Evolutionary conservation across 2,797 vertebrate genomes (phyloP).

Genomic region (Alcedo quadribrachys): DNA sequence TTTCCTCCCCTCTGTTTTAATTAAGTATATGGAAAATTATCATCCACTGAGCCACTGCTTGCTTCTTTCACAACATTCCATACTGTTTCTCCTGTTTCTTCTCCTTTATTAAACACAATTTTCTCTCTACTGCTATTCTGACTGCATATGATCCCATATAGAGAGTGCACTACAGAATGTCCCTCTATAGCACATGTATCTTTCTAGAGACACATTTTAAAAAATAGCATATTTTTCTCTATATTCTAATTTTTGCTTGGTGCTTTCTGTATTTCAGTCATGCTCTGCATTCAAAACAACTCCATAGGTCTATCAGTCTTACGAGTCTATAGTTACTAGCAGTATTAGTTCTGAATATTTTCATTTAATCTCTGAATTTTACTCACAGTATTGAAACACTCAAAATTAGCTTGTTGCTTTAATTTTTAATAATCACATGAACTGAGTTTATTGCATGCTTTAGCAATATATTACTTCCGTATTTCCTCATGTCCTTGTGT

Average conservation of each 20-base stretch:
- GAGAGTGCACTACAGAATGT: not conserved
- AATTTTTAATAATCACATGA: not conserved
- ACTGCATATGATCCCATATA: not conserved
- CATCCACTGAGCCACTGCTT: not conserved
- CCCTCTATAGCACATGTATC: not conserved
- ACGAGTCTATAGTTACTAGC: not conserved
- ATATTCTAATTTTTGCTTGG: not conserved
- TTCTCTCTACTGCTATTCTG: not conserved
- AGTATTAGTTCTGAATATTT: not conserved
- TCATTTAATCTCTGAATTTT: not conserved
- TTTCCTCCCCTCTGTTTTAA: not conserved
- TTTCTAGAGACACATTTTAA: not conserved
- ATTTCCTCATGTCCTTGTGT: not conserved
- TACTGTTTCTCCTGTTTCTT: not conserved
- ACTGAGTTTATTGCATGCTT: not conserved
- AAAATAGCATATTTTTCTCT: not conserved
- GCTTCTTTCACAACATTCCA: not conserved
- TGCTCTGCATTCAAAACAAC: not conserved
- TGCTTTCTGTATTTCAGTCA: not conserved
- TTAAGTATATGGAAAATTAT: not conserved
- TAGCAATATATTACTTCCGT: not conserved
- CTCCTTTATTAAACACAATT: not conserved
- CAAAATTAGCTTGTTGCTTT: not conserved
- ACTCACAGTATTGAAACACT: not conserved
- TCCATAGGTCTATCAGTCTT: not conserved